A percentile compares a stretch with the other conserved stretches of the same genome.
These are phyloP conservation scores for Danaus chrysippus DNA, from an alignment of 2,888 invertebrate species.

Conservation along the genomic window DNA sequence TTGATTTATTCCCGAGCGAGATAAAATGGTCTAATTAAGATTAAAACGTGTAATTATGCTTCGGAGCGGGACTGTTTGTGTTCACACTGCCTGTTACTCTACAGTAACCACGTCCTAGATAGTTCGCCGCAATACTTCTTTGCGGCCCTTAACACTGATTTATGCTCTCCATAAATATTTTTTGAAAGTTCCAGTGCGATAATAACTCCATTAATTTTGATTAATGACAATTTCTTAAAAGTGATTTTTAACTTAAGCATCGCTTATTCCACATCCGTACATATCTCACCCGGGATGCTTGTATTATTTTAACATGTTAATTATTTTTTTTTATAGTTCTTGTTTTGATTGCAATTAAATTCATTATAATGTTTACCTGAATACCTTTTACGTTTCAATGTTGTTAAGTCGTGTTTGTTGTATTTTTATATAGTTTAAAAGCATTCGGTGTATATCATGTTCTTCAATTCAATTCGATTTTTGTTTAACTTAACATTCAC, in stretches of 20 bases:
- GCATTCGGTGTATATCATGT: not conserved
- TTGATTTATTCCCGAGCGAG: slow-evolving; percentile 2
- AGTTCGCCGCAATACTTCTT: slow-evolving; percentile 65
- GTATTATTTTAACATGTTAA: slow-evolving; percentile 62
- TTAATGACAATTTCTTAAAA: slow-evolving; percentile 77
- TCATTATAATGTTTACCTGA: slow-evolving; percentile 29
- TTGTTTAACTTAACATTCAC: not conserved
- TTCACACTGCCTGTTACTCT: slow-evolving; percentile 42
- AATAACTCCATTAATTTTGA: slow-evolving; percentile 80
- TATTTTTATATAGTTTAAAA: not conserved
- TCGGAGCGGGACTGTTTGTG: slow-evolving; percentile 16
- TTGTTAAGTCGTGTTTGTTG: slow-evolving; percentile 10
- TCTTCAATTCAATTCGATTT: not conserved
- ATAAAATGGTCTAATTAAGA: slow-evolving; percentile 17
- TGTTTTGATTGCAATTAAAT: slow-evolving; percentile 52
- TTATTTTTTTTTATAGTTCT: slow-evolving; percentile 61
- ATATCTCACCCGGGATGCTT: slow-evolving; percentile 53
- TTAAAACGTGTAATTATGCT: slow-evolving; percentile 16
- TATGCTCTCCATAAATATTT: slow-evolving; percentile 75
- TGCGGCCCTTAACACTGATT: slow-evolving; percentile 76
- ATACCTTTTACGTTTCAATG: slow-evolving; percentile 3
- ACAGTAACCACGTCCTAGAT: slow-evolving; percentile 68
- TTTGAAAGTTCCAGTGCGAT: slow-evolving; percentile 77
- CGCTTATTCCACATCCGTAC: slow-evolving; percentile 42
- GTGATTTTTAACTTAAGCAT: slow-evolving; percentile 65